Percentiles rank a stretch among this genome's conserved stretches.
phyloP scores from a whole-genome alignment of 2,113 vertebrate species.

The Oplegnathus fasciatus region DNA sequence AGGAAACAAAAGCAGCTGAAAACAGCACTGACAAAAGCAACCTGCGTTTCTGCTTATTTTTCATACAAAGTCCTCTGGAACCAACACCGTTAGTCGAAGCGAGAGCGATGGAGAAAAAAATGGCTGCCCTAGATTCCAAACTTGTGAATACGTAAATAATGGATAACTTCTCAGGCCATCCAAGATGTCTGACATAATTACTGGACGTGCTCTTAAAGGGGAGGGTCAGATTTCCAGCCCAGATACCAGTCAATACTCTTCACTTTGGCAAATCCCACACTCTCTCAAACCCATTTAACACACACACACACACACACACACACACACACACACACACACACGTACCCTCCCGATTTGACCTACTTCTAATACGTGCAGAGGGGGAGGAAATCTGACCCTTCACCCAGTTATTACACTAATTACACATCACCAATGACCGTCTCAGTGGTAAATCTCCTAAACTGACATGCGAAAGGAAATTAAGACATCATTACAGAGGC shows the following conservation, averaged over 20 bases:
- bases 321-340: constrained; percentile 23
- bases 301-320: constrained; percentile 28
- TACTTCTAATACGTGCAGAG: constrained; percentile 63
- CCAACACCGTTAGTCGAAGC: constrained; percentile 33
- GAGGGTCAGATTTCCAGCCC: constrained; percentile 70
- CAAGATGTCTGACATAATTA: constrained; percentile 79
- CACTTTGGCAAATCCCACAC: constrained; percentile 54
- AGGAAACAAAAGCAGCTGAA: constrained; percentile 31
- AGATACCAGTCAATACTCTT: constrained; percentile 67
- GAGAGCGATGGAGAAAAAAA: constrained; percentile 9
- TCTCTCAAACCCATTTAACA: constrained; percentile 53
- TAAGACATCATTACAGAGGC: constrained; percentile 52
- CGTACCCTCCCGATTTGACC: constrained; percentile 61
- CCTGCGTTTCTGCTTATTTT: constrained; percentile 36
- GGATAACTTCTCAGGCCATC: constrained; percentile 74
- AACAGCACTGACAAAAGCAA: constrained; percentile 35
- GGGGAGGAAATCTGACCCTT: constrained; percentile 71
- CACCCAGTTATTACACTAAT: constrained; percentile 80
- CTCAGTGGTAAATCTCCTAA: constrained; percentile 62
- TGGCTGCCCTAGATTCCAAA: constrained; percentile 78
- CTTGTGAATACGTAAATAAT: constrained; percentile 79
- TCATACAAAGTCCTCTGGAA: constrained; percentile 41
- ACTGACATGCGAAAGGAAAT: constrained; percentile 70
- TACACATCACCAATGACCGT: constrained; percentile 66
- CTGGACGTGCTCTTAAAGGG: constrained; percentile 69